phyloP scores from a whole-genome alignment of 2,888 invertebrate species.

The Dryobota labecula region DNA sequence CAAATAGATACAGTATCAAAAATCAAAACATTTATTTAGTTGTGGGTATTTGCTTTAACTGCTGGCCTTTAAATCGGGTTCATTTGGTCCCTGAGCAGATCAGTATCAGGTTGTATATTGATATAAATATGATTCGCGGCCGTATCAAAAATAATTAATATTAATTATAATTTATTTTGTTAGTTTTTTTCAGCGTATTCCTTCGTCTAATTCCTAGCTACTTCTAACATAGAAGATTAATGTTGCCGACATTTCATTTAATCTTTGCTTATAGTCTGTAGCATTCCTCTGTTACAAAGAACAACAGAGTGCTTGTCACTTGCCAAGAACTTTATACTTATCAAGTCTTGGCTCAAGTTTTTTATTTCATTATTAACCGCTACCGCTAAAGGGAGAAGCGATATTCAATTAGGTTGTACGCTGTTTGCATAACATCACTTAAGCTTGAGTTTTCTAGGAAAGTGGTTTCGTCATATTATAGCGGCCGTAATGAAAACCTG shows the following conservation, averaged over 20 bases:
- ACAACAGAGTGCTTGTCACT: slow-evolving; percentile 30
- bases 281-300: slow-evolving; percentile 1
- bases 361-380: neutral
- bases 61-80: neutral
- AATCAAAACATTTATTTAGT: slow-evolving; percentile 8
- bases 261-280: neutral
- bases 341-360: slow-evolving; percentile 17
- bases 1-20: neutral
- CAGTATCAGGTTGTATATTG: no score
- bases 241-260: slow-evolving; percentile 26
- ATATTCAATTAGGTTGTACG: no score
- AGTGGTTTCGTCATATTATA: no score
- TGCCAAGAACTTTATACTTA: slow-evolving; percentile 31
- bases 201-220: no score
- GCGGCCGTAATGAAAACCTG: no score
- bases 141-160: no score
- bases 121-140: no score
- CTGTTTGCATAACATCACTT: no score
- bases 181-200: no score
- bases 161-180: no score
- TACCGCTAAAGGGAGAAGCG: no score
- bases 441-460: no score
- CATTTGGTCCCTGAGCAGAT: neutral
- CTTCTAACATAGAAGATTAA: slow-evolving; percentile 1
- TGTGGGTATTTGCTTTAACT: slow-evolving; percentile 3